A percentile compares a stretch with the other conserved stretches of the same genome.
These are phyloP conservation scores for Cantharis rustica DNA, from an alignment of 2,888 invertebrate species.

Conservation along the genomic window DNA sequence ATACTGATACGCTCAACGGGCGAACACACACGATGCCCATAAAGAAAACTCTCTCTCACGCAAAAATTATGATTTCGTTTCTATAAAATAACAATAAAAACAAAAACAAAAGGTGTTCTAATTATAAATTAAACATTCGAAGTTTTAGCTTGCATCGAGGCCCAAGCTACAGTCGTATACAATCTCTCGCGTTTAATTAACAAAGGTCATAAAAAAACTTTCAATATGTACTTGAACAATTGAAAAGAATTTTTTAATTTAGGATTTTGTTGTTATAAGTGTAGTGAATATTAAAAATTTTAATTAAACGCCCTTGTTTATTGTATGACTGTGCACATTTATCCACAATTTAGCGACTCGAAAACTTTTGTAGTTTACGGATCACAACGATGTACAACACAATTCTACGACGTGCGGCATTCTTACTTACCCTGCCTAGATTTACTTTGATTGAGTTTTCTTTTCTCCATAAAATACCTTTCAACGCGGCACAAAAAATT, in stretches of 20 bases:
- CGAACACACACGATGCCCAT: slow-evolving; percentile 16
- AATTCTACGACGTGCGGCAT: background rate
- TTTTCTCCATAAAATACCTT: background rate
- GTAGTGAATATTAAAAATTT: background rate
- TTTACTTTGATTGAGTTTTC: background rate
- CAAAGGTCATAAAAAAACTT: background rate
- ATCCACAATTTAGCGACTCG: background rate
- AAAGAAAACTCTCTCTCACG: background rate
- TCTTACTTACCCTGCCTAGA: background rate
- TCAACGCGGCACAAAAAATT: background rate
- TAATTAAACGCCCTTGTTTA: background rate
- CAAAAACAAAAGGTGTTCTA: background rate
- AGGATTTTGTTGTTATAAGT: background rate
- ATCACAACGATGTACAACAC: background rate
- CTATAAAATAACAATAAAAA: background rate
- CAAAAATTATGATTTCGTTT: background rate
- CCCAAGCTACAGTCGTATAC: background rate
- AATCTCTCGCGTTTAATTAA: background rate
- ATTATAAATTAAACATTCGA: background rate
- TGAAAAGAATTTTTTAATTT: background rate
- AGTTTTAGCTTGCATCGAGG: background rate
- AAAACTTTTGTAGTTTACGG: background rate
- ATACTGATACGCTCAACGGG: background rate
- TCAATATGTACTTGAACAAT: background rate
- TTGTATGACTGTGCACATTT: background rate